A percentile compares a stretch with the other conserved stretches of the same genome.
These are phyloP conservation scores for Caretta caretta DNA, from an alignment of 2,113 vertebrate species.

Conservation along the genomic window DNA sequence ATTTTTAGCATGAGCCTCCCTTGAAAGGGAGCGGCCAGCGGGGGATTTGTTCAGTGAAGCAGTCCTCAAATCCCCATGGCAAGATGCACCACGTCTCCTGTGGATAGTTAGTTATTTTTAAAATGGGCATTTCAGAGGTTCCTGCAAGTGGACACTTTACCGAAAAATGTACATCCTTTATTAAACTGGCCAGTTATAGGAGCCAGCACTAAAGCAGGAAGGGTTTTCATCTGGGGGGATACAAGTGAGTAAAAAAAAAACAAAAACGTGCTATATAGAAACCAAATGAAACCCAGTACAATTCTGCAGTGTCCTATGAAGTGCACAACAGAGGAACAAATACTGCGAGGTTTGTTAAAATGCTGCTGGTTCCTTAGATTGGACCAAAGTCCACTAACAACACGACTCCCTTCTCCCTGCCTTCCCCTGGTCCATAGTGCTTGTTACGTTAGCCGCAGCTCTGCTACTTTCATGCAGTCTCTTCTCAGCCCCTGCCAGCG, in stretches of 20 bases:
- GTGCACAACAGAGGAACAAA: neutral
- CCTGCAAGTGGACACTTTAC: neutral
- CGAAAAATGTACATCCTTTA: neutral
- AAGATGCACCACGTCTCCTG: neutral
- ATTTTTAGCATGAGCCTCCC: neutral
- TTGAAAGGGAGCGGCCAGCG: neutral
- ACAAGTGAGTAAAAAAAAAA: neutral
- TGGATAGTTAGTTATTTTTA: neutral
- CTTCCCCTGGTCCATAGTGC: neutral
- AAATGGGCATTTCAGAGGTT: neutral
- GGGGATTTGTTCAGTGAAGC: neutral
- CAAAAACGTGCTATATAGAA: neutral
- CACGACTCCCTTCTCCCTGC: neutral
- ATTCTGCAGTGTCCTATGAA: neutral
- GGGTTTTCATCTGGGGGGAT: neutral
- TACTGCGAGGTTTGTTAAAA: slow-evolving; percentile 10
- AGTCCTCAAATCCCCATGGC: neutral
- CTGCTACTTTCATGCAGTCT: neutral
- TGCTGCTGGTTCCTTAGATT: neutral
- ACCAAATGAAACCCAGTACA: slow-evolving; percentile 16
- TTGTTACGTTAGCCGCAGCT: neutral
- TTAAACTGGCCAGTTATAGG: neutral
- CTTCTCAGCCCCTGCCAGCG: neutral
- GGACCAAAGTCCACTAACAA: neutral
- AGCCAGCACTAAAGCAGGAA: neutral